Evolutionary conservation across 2,113 vertebrate species (phyloP).

Genomic region (Oceanites oceanicus): DNA sequence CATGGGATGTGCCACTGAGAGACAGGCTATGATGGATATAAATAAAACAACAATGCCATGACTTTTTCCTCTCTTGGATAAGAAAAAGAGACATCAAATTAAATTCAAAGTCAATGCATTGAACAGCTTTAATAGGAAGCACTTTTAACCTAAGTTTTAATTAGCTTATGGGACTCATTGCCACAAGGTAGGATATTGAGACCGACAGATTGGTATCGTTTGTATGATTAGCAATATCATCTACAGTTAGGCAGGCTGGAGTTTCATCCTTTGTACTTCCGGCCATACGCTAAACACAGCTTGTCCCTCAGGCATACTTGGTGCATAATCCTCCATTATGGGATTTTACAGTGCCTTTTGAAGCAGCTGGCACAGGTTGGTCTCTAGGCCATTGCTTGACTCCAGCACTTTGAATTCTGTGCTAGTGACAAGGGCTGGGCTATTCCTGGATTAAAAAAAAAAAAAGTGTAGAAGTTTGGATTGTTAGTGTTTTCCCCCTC

Average conservation of each 20-base stretch:
- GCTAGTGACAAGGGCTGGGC: background rate
- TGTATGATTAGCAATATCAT: constrained; percentile 1
- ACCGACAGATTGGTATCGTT: background rate
- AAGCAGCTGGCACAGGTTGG: constrained; percentile 1
- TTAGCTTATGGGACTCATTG: constrained; percentile 3
- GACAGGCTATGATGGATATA: background rate
- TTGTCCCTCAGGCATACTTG: background rate
- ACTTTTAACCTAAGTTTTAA: constrained; percentile 52
- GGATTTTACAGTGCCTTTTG: constrained; percentile 1
- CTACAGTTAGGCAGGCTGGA: background rate
- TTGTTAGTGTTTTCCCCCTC: background rate
- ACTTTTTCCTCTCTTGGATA: background rate
- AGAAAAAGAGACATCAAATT: constrained; percentile 12
- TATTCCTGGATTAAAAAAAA: background rate
- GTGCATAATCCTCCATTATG: background rate
- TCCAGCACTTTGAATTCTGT: background rate
- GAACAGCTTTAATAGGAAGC: constrained; percentile 28
- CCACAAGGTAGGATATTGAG: constrained; percentile 20
- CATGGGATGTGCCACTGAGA: background rate
- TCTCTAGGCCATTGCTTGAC: background rate
- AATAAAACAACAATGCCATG: constrained; percentile 2
- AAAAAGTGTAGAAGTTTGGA: background rate
- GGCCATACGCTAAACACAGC: background rate
- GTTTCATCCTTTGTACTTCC: background rate
- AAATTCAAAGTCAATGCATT: constrained; percentile 26